Evolutionary conservation across 2,888 invertebrate genomes (phyloP).

Genomic region (Agrotis clavis): DNA sequence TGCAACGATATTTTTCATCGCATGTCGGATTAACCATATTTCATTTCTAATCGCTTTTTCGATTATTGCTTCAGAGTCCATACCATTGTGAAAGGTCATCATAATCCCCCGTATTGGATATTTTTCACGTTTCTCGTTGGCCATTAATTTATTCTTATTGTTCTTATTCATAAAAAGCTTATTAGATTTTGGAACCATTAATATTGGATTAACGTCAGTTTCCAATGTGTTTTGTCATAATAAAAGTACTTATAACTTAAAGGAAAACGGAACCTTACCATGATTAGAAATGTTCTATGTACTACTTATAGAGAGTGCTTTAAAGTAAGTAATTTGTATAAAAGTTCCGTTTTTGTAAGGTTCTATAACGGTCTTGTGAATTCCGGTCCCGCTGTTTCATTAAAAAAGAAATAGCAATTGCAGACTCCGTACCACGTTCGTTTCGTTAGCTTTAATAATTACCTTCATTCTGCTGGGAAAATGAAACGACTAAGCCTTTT

Average conservation of each 20-base stretch:
- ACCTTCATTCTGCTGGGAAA: conserved; percentile 65
- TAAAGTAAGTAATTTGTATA: conserved; percentile 24
- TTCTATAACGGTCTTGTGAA: conserved; percentile 60
- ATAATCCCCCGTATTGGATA: conserved; percentile 73
- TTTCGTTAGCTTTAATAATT: conserved; percentile 62
- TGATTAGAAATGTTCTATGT: conserved; percentile 8
- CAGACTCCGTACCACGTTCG: conserved; percentile 48
- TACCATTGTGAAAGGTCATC: conserved; percentile 60
- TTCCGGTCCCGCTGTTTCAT: conserved; percentile 49
- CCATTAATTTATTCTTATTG: conserved; percentile 53
- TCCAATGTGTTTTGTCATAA: background rate
- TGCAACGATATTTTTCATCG: conserved; percentile 85
- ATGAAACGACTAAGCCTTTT: conserved; percentile 41
- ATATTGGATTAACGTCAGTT: conserved; percentile 10
- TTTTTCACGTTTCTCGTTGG: conserved; percentile 67
- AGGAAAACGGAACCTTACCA: background rate
- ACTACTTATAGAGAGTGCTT: conserved; percentile 11
- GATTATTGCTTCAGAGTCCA: conserved; percentile 66
- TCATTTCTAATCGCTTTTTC: conserved; percentile 81
- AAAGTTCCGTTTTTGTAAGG: conserved; percentile 34
- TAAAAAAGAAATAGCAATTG: conserved; percentile 58
- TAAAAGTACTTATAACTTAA: background rate
- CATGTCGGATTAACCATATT: conserved; percentile 85
- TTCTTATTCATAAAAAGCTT: conserved; percentile 39
- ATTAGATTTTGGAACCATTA: conserved; percentile 10